Evolutionary conservation across 2,113 vertebrate genomes (phyloP).

Genomic region (Paramormyrops kingsleyae): DNA sequence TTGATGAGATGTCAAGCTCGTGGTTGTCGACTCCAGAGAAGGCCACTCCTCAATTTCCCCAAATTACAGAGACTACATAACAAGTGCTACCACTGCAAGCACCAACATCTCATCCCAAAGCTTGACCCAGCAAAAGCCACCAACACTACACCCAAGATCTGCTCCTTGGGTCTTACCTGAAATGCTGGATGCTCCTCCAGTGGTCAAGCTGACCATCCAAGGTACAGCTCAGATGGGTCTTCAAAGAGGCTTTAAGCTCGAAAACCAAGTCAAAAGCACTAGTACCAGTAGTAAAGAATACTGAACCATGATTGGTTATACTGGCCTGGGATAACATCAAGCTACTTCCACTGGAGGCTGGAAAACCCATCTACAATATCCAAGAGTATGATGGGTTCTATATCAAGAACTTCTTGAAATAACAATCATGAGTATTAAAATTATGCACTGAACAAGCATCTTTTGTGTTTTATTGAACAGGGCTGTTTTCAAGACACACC

Average conservation of each 20-base stretch:
- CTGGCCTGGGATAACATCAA: neutral
- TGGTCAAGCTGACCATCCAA: neutral
- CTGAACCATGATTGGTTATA: neutral
- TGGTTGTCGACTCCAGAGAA: neutral
- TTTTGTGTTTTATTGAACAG: neutral
- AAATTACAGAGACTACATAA: neutral
- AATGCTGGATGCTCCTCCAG: slow-evolving; percentile 3
- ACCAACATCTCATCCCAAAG: slow-evolving; percentile 9
- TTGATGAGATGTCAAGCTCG: neutral
- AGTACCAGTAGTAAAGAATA: neutral
- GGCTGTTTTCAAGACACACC: neutral
- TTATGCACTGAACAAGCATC: neutral
- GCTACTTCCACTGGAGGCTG: neutral
- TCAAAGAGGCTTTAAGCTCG: neutral
- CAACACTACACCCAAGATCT: neutral
- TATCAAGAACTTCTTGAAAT: neutral
- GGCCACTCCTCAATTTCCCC: neutral
- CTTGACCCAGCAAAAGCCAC: neutral
- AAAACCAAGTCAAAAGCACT: neutral
- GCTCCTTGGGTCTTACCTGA: slow-evolving; percentile 18
- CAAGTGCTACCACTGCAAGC: neutral
- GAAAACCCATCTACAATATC: neutral
- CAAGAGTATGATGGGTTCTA: neutral
- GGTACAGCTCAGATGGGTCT: neutral
- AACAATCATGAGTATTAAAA: neutral